Base-by-base conservation (phyloP, 2,797 vertebrate species). In the Cyprinodon diabolis region DNA sequence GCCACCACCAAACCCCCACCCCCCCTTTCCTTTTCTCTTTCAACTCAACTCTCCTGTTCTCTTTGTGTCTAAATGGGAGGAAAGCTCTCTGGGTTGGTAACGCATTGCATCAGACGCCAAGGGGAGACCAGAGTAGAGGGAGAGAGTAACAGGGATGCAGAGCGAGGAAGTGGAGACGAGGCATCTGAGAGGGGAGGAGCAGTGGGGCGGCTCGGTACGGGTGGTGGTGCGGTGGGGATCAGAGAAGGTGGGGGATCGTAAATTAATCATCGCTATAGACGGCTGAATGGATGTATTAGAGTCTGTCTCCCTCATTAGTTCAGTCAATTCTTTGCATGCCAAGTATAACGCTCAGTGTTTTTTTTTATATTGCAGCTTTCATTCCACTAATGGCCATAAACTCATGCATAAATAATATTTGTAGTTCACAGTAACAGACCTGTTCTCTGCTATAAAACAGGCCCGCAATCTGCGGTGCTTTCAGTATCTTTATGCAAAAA, bases 31-130 rank as follows among this genome's bases (percentile, higher is more conserved):
- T 54, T 58, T 72, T 51, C 72, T 69, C 75, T 83, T 78, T 73
- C 69, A 76, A 79, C 82, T 73, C 84, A 84, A 71, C 82, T 62
- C 88, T 87, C 78, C 75, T 74, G 84, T 85, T 89, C 88, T 90
- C 93, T 95, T 93, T 95, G 93, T 94, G 93, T 94, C 93, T 94
- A 91, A 91, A 89, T 90, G 89, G 77, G 77, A 90, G 88, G 87
- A 84, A 88, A 83, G 84, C 89, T 84, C 86, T 90, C 85, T 90
- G 86, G 88, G 90, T 95, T 95, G 93, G 94, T 92, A 92, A 90
- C 78, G 90, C 92, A 93, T 95, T 95, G 93, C 94, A 94, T 95
- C 94, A 95, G 94, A 92, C 78, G 69, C 88, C 86, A 83, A 90
- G 82, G 86, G 86, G 87, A 85, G 87, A 90, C 76, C 10, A 48